These are phyloP conservation scores for Notodonta ziczac DNA, from an alignment of 2,888 invertebrate species.

Conservation along the genomic window DNA sequence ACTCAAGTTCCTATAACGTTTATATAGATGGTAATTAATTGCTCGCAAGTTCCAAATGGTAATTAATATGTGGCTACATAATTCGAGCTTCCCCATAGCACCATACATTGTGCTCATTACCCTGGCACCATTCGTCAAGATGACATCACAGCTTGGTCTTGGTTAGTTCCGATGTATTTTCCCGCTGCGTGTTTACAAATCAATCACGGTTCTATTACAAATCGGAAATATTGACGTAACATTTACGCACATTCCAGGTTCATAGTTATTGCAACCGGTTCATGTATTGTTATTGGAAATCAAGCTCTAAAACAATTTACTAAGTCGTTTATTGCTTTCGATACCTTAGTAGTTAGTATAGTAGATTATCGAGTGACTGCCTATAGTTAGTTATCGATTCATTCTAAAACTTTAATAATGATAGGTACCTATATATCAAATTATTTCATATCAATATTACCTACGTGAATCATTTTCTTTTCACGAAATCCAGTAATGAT, in stretches of 20 bases:
- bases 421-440: too few relatives aligned
- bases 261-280: too few relatives aligned
- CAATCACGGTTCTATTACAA: slow-evolving; percentile 46
- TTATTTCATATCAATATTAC: neutral
- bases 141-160: slow-evolving; percentile 25
- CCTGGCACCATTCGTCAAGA: slow-evolving; percentile 16
- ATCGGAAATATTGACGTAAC: slow-evolving; percentile 41
- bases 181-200: slow-evolving; percentile 48
- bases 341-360: neutral
- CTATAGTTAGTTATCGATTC: neutral
- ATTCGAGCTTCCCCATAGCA: neutral
- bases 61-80: neutral
- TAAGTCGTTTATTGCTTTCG: too few relatives aligned
- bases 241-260: neutral
- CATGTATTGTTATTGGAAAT: too few relatives aligned
- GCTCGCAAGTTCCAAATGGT: neutral
- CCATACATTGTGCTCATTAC: slow-evolving; percentile 6
- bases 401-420: neutral
- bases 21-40: too few relatives aligned
- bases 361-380: neutral
- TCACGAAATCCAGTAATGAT: neutral
- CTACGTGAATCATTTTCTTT: neutral
- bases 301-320: too few relatives aligned
- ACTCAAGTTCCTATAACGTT: too few relatives aligned
- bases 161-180: slow-evolving; percentile 43